Evolutionary conservation across 1,140 invertebrate species (phyloP).

Genomic region (Hypothenemus hampei): DNA sequence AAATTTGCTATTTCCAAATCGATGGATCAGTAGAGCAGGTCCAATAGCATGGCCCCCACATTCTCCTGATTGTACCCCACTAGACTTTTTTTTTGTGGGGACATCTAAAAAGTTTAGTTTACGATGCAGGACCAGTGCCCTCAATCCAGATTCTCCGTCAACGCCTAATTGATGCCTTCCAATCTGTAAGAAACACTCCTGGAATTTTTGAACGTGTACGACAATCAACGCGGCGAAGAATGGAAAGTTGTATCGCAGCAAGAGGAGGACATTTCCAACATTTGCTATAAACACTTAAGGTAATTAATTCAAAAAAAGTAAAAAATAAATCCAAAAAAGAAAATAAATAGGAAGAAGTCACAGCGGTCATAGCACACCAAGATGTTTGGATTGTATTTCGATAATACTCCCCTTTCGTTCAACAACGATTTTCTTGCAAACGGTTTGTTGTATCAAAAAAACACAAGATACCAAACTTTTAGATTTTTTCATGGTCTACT

Average conservation of each 20-base stretch:
- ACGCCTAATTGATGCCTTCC: neutral
- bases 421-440: too few relatives aligned
- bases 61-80: neutral
- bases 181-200: neutral
- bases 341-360: neutral
- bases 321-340: neutral
- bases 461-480: neutral
- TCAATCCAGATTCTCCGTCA: neutral
- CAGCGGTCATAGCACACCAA: neutral
- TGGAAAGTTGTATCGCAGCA: neutral
- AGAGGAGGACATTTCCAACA: neutral
- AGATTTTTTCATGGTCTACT: neutral
- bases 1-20: too few relatives aligned
- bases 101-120: neutral
- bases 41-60: neutral
- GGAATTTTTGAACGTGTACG: neutral
- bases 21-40: neutral
- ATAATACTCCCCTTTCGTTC: neutral
- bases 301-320: neutral
- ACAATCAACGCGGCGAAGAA: neutral
- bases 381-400: neutral
- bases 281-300: too few relatives aligned
- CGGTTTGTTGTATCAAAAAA: neutral
- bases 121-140: slow-evolving; percentile 1
- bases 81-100: slow-evolving; percentile 1